Evolutionary conservation across 1,140 invertebrate genomes (phyloP), one percentile per base, ranked within the genome.

Genomic region (Tetragonula clypearis): DNA sequence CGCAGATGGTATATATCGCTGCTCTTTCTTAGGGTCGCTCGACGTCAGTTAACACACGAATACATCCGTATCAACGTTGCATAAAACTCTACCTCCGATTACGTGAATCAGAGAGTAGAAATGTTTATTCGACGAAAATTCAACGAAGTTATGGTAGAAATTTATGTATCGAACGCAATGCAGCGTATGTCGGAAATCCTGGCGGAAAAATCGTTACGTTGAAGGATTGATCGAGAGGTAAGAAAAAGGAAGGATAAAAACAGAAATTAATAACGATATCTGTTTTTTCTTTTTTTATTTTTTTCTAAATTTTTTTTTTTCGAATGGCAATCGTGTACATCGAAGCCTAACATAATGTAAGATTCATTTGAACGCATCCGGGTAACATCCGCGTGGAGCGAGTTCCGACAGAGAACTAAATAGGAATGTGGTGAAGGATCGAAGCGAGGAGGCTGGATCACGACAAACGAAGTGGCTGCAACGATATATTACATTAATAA

Each of bases 191-290:
- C 23, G 49, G 58, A 75, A 55, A 76, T 66, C 60, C 60, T 69
- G 23, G 74, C 62, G 81, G n/a, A 83, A 83, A 55, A 17, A 78
- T 83, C 60, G n/a, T 78, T 55, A 69, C 26, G 21, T n/a, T 49
- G 65, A 4, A 60, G 65, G 66, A 79, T 83, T 60, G 75, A 83
- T 83, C 9, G 71, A 12, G 15, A 26, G 15, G 2, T 0, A 15
- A 12, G 1, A 41, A 58, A 78, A 71, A 55, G 65, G n/a, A n/a
- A 49, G 26, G 56, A 4, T 71, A 60, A 56, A 56, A 15, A 71
- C 53, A 79, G 82, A 84, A 79, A 84, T 84, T 84, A 84, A 84
- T 84, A 84, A 79, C 82, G 82, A 66, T 79, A 79, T 71, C 17
- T 69, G 49, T 84, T 62, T 84, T 41, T 41, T 41, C 41, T 41